These are phyloP conservation scores for Hirtodrosophila confusa DNA, from an alignment of 2,888 invertebrate genomes.

Conservation along the genomic window DNA sequence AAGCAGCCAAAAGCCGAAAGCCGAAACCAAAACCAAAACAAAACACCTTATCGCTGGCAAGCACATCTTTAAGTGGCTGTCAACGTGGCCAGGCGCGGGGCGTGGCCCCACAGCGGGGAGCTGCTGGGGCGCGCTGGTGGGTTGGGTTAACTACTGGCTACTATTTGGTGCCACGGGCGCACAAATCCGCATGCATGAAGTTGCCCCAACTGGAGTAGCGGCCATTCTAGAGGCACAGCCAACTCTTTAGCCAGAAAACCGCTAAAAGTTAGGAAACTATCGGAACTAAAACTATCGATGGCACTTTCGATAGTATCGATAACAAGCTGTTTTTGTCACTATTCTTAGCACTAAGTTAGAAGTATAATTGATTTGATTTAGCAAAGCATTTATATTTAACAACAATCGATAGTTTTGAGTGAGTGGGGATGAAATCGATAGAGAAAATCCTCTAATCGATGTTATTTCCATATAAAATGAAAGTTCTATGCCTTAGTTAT, in stretches of 20 bases:
- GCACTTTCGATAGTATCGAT: too few relatives aligned
- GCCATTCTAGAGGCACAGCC: background rate
- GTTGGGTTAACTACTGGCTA: conserved; percentile 23
- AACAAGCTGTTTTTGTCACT: too few relatives aligned
- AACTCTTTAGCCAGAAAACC: conserved; percentile 16
- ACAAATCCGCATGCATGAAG: conserved; percentile 62
- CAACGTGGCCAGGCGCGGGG: conserved; percentile 57
- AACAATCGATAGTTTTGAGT: too few relatives aligned
- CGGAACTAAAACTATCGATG: too few relatives aligned
- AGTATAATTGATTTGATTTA: too few relatives aligned
- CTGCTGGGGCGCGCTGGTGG: background rate
- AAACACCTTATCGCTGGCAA: conserved; percentile 74
- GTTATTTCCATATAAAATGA: too few relatives aligned
- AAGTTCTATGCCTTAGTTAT: too few relatives aligned
- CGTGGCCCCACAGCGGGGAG: conserved; percentile 11
- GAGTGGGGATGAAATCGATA: too few relatives aligned
- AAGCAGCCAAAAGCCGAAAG: conserved; percentile 27
- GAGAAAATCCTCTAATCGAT: too few relatives aligned
- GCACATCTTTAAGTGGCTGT: conserved; percentile 80
- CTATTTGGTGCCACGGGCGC: conserved; percentile 44
- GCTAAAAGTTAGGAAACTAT: conserved; percentile 21
- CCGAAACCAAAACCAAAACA: conserved; percentile 53
- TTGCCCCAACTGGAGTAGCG: conserved; percentile 28
- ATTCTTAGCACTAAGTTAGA: too few relatives aligned
- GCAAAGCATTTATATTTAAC: too few relatives aligned